These are phyloP conservation scores for Colletes gigas DNA, from an alignment of 1,140 invertebrate species.

Conservation along the genomic window DNA sequence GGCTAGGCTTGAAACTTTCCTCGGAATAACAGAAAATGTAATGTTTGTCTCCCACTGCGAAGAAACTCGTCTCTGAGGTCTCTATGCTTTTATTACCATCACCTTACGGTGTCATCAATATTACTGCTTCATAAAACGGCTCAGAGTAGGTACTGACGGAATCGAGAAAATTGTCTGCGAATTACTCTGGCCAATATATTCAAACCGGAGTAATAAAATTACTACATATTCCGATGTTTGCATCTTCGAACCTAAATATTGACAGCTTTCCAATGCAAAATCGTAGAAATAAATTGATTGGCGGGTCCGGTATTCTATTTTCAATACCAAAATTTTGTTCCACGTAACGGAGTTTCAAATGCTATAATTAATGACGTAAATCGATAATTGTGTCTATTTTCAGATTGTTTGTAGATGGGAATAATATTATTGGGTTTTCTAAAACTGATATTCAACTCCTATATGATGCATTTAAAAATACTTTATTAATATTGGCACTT, in stretches of 20 bases:
- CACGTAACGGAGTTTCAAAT: background rate
- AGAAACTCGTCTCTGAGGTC: background rate
- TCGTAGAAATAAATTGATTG: no score
- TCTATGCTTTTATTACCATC: slow-evolving; percentile 5
- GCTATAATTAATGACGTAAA: no score
- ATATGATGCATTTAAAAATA: no score
- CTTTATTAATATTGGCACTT: no score
- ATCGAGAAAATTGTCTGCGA: background rate
- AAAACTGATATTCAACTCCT: no score
- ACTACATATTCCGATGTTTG: background rate
- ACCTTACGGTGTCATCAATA: slow-evolving; percentile 19
- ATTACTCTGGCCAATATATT: background rate
- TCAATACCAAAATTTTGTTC: background rate
- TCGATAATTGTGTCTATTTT: no score
- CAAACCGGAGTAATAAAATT: background rate
- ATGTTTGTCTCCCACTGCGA: background rate
- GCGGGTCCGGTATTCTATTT: no score
- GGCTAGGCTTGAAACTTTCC: background rate
- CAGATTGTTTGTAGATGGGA: no score
- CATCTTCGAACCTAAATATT: background rate
- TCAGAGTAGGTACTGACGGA: background rate
- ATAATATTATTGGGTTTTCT: no score
- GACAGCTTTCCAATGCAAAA: background rate
- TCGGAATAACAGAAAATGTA: background rate
- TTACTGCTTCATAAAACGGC: slow-evolving; percentile 5